Conservation (phyloP, 2,888 invertebrate genomes). For the Campaea margaritaria region DNA sequence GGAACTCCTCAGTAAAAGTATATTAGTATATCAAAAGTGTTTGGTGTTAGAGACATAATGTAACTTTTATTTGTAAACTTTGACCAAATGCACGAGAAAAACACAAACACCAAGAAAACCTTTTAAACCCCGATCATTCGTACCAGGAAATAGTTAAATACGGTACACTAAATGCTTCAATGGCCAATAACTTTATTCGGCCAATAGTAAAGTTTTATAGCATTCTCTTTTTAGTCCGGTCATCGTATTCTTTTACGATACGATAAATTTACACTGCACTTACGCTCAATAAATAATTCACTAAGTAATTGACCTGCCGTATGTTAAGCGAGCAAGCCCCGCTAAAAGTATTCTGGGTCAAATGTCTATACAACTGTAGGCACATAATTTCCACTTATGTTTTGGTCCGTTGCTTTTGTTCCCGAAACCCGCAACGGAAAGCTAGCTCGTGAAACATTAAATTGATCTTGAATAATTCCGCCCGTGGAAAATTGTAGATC, state of each 20-base stretch:
- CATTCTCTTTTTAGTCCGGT: conserved; percentile 38
- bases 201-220: conserved; percentile 37
- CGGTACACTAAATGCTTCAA: conserved; percentile 35
- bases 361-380: conserved; percentile 14
- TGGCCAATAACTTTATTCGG: conserved; percentile 38
- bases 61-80: too few species aligned
- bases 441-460: conserved; percentile 67
- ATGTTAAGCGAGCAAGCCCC: conserved; percentile 26
- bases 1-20: too few species aligned
- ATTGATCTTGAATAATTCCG: conserved; percentile 72
- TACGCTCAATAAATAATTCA: conserved; percentile 43
- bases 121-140: background rate
- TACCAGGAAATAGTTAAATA: conserved; percentile 16
- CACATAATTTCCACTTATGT: conserved; percentile 44
- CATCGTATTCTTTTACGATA: conserved; percentile 42
- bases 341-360: conserved; percentile 34
- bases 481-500: conserved; percentile 66
- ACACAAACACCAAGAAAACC: conserved; percentile 1
- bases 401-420: conserved; percentile 44
- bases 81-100: conserved; percentile 2
- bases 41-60: too few species aligned
- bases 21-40: too few species aligned
- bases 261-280: conserved; percentile 40
- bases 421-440: conserved; percentile 52
- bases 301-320: conserved; percentile 38